Base-by-base conservation (phyloP, 2,888 invertebrate species). In the Campoletis raptor region DNA sequence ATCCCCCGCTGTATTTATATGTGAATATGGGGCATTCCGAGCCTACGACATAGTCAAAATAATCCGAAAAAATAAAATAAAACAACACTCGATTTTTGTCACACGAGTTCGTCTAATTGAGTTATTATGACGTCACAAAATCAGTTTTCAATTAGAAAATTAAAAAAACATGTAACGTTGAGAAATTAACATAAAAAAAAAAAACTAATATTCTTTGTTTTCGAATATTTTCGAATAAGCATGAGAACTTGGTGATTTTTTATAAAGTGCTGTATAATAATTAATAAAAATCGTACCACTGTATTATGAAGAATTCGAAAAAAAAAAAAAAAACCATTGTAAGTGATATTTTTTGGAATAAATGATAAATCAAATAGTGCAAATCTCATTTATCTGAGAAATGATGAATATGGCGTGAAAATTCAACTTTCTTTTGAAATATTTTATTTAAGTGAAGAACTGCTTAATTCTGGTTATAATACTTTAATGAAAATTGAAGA, bases 11-110 rank as follows among this genome's bases (percentile, higher is more conserved):
- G 15, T 36, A 80, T 73, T 24, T 73, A 64, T 64, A 36, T 21
- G 64, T 36, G 30, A n/a, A 42, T 76, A 76, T 64, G 45, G 61
- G 45, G 30, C 30, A 76, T 76, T 76, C 64, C 61, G 24, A 30
- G 45, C 36, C 45, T 61, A 30, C 54, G 8, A 42, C 61, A n/a
- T 57, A 10, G 15, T 21, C 10, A 30, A 61, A 61, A 30, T 30
- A 30, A 30, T 30, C 30, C 30, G 30, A 30, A 30, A 24, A 5
- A 15, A 61, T 61, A 61, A 30, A 30, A 61, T 15, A 30, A 15
- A 4, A 30, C 6, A 15, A 5, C 30, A 15, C 1, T 5, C 61
- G 61, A 61, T 30, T 61, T 12, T 61, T 15, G 15, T 15, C 30
- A 61, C 0, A 15, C 30, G 12, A 61, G 30, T 61, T 15, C 15